A percentile compares a stretch with the other conserved stretches of the same genome.
Evolutionary conservation across 2,797 vertebrate species (phyloP).

Genomic region (Xiphophorus birchmanni): DNA sequence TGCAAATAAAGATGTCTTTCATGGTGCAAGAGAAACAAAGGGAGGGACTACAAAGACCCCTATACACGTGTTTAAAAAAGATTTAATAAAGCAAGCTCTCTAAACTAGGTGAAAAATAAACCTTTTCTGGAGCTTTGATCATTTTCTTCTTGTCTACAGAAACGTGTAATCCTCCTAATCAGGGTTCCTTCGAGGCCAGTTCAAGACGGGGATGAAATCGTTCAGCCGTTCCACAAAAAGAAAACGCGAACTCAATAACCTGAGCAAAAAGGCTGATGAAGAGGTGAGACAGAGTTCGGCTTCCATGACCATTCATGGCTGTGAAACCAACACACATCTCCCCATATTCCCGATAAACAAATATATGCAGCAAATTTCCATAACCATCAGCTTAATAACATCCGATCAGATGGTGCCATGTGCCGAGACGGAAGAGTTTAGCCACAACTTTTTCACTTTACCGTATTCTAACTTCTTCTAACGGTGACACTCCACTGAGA

Average conservation of each 20-base stretch:
- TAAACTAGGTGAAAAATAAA: neutral
- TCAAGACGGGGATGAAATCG: neutral
- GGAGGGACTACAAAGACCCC: neutral
- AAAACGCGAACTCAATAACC: neutral
- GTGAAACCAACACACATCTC: neutral
- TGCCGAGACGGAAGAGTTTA: neutral
- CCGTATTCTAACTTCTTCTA: neutral
- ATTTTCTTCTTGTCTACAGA: neutral
- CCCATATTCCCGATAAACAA: neutral
- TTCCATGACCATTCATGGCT: constrained; percentile 4
- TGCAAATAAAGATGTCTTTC: neutral
- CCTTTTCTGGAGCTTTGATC: neutral
- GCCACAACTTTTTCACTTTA: neutral
- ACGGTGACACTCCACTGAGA: too few relatives aligned
- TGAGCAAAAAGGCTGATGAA: neutral
- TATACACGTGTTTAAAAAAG: neutral
- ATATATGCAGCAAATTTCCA: neutral
- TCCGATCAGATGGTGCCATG: neutral
- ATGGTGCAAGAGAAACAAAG: neutral
- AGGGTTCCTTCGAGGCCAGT: neutral
- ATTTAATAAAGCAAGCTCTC: neutral
- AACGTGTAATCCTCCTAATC: neutral
- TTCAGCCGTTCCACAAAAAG: neutral
- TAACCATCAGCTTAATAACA: neutral
- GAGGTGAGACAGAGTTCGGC: neutral